Evolutionary conservation across 1,140 invertebrate genomes (phyloP), one percentile per base, ranked within the genome.

Genomic region (Drosophila neocordata): DNA sequence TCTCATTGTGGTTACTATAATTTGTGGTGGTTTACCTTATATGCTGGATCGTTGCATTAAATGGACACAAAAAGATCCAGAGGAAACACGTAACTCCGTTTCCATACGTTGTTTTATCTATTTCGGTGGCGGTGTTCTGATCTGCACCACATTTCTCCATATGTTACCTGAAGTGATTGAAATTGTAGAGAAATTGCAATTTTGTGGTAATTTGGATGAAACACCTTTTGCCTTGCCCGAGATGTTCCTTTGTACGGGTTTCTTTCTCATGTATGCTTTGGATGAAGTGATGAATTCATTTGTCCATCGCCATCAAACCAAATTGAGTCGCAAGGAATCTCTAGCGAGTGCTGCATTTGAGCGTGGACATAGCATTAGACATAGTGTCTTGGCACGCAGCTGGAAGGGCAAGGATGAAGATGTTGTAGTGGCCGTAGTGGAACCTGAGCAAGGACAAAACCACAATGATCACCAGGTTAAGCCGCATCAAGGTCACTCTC

Each of bases 61-160:
- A 38, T 95, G 94, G 94, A 91, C 84, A 1, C 67, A 87, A 35
- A 34, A 77, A 15, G 93, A 88, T 91, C 93, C 84, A 89, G 93
- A 92, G 63, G 70, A 92, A 60, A 79, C 88, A 4, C 92, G 92
- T 67, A 93, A 92, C 0, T 92, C 91, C 18, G 88, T 69, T 31
- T 75, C 92, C 11, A 93, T 94, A 5, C 81, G 93, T 52, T 79
- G 95, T 15, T 90, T 98, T 2, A 92, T 97, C 27, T 96, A 96
- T 72, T 97, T 98, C 77, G 97, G 97, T 4, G 98, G 97, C 7
- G 98, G 98, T 0, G 97, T 98, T 1, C 93, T 99, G 7, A 93
- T 99, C 55, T 95, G 95, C 59, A 98, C 97, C 1, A 97, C 96
- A 1, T 97, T 98, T 78, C 92, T 98, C 58, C 97, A 99, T 92